These are phyloP conservation scores for Chionomys nivalis DNA, from an alignment of 2,113 vertebrate species.

Conservation along the genomic window DNA sequence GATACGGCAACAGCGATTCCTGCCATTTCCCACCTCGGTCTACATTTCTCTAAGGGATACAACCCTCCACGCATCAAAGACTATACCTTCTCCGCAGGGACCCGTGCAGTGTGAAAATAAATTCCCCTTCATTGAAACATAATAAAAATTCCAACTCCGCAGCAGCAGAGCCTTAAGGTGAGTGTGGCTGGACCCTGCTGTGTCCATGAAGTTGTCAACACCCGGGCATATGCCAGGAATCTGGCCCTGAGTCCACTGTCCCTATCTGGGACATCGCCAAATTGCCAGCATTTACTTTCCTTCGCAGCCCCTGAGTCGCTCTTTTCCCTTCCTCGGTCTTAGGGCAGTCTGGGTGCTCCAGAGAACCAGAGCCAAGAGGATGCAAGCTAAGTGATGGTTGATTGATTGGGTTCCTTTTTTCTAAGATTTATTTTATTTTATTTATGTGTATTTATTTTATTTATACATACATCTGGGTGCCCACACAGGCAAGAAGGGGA, in stretches of 20 bases:
- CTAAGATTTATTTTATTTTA: not conserved
- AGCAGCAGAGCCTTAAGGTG: not conserved
- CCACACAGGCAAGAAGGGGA: not conserved
- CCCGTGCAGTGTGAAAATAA: not conserved
- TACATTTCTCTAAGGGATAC: constrained; percentile 12
- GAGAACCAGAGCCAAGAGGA: not conserved
- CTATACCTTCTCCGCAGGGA: not conserved
- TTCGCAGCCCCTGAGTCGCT: rapidly evolving
- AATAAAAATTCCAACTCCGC: not conserved
- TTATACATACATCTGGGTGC: no score
- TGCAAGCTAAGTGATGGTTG: not conserved
- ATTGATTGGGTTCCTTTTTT: not conserved
- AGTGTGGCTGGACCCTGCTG: not conserved
- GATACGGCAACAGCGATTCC: not conserved
- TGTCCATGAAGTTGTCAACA: not conserved
- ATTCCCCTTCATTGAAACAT: not conserved
- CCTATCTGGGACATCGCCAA: not conserved
- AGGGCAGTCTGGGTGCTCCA: not conserved
- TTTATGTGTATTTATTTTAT: not conserved
- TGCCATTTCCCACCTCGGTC: not conserved
- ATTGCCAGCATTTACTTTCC: not conserved
- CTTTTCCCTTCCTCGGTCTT: not conserved
- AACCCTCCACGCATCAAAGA: not conserved
- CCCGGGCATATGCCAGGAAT: rapidly evolving
- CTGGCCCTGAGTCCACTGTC: not conserved